These are phyloP conservation scores for Palythoa heliodiscus DNA, from an alignment of 92 coral and sea anemone species.

Conservation along the genomic window DNA sequence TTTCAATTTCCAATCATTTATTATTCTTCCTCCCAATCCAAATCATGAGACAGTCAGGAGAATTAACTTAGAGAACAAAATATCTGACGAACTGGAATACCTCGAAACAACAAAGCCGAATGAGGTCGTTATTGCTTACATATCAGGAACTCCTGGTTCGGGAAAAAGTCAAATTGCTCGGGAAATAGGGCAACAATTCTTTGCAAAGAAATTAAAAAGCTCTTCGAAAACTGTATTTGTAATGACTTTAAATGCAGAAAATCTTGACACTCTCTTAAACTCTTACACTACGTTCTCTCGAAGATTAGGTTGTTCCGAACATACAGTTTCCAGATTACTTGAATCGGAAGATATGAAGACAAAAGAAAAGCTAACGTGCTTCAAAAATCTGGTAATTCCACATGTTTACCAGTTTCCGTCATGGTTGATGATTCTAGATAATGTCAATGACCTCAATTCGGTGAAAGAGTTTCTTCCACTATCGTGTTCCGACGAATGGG, in stretches of 20 bases:
- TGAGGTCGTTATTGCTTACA: slow-evolving; percentile 30
- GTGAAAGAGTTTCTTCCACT: slow-evolving; percentile 26
- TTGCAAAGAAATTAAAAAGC: slow-evolving; percentile 27
- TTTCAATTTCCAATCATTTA: slow-evolving; percentile 6
- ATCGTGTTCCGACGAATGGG: slow-evolving; percentile 17
- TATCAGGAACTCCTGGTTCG: slow-evolving; percentile 58
- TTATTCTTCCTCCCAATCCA: slow-evolving; percentile 47
- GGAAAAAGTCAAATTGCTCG: slow-evolving; percentile 62
- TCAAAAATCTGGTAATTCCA: slow-evolving; percentile 45
- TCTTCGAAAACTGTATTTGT: slow-evolving; percentile 45
- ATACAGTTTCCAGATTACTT: slow-evolving; percentile 39
- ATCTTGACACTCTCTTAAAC: slow-evolving; percentile 43
- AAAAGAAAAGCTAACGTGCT: slow-evolving; percentile 45
- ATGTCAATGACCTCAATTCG: slow-evolving; percentile 44
- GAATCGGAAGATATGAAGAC: slow-evolving; percentile 35
- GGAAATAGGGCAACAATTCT: slow-evolving; percentile 49
- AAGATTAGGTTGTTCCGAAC: slow-evolving; percentile 43
- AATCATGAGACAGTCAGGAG: slow-evolving; percentile 39
- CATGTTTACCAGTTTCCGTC: slow-evolving; percentile 38
- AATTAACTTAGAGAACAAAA: slow-evolving; percentile 12
- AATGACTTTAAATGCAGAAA: slow-evolving; percentile 49
- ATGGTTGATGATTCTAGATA: slow-evolving; percentile 61
- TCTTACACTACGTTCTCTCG: slow-evolving; percentile 50
- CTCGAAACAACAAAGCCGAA: slow-evolving; percentile 27
- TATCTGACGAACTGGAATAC: slow-evolving; percentile 39